Evolutionary conservation across 2,113 vertebrate species (phyloP).

Genomic region (Herpailurus yagouaroundi): DNA sequence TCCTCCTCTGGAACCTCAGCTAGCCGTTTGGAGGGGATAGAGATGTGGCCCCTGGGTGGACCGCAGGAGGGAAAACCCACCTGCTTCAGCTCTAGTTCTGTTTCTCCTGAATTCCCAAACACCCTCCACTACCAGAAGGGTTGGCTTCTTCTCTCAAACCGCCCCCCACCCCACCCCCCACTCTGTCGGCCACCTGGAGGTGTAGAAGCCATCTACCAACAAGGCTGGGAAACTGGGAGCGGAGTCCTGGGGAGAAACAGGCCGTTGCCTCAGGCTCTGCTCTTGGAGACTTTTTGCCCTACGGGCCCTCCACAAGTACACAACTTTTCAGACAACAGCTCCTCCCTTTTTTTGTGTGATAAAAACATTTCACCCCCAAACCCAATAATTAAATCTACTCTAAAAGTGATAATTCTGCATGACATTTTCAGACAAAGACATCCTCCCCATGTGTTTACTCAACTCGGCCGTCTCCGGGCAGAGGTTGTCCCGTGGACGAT

Average conservation of each 20-base stretch:
- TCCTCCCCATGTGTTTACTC: neutral
- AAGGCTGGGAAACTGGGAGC: neutral
- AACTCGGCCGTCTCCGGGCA: neutral
- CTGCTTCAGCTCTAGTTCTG: neutral
- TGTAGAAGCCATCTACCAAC: fast-evolving
- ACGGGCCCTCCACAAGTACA: neutral
- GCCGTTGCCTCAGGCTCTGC: neutral
- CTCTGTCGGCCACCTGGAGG: neutral
- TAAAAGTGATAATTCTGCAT: neutral
- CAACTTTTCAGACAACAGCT: neutral
- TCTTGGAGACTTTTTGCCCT: neutral
- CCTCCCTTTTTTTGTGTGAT: neutral
- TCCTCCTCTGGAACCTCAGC: neutral
- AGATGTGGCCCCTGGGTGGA: no score
- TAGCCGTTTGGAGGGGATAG: neutral
- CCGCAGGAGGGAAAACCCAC: neutral
- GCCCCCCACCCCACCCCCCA: no score
- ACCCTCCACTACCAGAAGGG: neutral
- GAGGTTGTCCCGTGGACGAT: neutral
- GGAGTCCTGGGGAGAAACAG: neutral
- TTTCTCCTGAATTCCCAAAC: neutral
- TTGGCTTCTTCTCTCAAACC: neutral
- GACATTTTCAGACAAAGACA: neutral
- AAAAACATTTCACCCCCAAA: neutral
- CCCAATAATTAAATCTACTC: neutral